Percentiles rank a stretch among this genome's conserved stretches.
These are phyloP conservation scores for Leptodactylus fallax DNA, from an alignment of 2,797 vertebrate genomes.

Conservation along the genomic window DNA sequence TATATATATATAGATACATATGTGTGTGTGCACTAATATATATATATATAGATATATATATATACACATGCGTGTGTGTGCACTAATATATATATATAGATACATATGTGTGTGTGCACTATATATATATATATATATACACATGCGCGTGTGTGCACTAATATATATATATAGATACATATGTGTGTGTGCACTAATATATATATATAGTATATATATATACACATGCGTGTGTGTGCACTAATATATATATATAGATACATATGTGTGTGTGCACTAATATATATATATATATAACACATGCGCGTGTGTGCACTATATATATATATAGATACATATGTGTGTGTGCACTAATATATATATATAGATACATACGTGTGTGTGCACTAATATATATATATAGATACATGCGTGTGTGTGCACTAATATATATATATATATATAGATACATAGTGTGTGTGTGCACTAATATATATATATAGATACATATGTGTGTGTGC, in stretches of 20 bases:
- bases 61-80: not conserved
- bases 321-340: too few relatives aligned
- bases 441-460: not conserved
- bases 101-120: not conserved
- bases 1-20: not conserved
- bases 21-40: too few relatives aligned
- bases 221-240: not conserved
- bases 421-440: not conserved
- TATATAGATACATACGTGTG: too few relatives aligned
- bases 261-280: too few relatives aligned
- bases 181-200: not conserved
- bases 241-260: not conserved
- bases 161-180: not conserved
- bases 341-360: too few relatives aligned
- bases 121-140: not conserved
- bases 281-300: not conserved
- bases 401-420: not conserved
- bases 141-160: not conserved
- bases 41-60: not conserved
- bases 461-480: not conserved
- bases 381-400: too few relatives aligned
- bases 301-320: not conserved
- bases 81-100: not conserved
- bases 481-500: not conserved
- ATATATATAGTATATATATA: not conserved